A percentile compares a stretch with the other conserved stretches of the same genome.
Evolutionary conservation across 2,113 vertebrate species (phyloP).

Genomic region (Zootoca vivipara): DNA sequence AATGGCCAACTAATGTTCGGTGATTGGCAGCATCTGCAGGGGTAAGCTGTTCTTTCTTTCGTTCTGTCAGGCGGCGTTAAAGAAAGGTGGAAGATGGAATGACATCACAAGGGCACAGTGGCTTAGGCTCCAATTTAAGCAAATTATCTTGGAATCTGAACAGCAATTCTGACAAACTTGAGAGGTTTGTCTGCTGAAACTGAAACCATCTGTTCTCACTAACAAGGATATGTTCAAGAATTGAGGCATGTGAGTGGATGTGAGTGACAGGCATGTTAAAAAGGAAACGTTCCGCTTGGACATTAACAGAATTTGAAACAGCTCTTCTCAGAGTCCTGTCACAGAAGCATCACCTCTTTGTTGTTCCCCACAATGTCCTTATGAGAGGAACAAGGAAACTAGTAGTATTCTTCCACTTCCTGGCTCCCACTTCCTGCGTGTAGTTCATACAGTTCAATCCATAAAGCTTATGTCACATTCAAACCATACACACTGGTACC

Average conservation of each 20-base stretch:
- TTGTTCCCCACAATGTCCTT: not conserved
- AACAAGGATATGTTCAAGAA: conserved; percentile 63
- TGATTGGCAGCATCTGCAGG: not conserved
- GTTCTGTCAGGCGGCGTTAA: conserved; percentile 2
- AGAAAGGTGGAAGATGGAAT: conserved; percentile 15
- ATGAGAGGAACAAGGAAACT: not conserved
- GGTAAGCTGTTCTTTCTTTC: conserved; percentile 22
- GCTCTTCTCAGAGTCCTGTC: conserved; percentile 3
- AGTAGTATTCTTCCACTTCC: not conserved
- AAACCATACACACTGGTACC: no score
- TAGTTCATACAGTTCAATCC: no score
- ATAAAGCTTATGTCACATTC: no score
- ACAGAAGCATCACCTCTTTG: not conserved
- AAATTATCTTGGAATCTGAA: conserved; percentile 29
- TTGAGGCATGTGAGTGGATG: conserved; percentile 48
- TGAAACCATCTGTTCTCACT: conserved; percentile 65
- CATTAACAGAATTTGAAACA: conserved; percentile 44
- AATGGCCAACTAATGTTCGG: not conserved
- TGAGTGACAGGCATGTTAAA: conserved; percentile 59
- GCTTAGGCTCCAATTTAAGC: not conserved
- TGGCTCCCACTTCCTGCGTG: not conserved
- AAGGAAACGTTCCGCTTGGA: conserved; percentile 20
- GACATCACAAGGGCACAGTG: not conserved
- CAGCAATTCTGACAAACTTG: conserved; percentile 26
- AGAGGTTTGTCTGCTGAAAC: conserved; percentile 55